These are phyloP conservation scores for Saccostrea cuccullata DNA, from an alignment of 1,140 invertebrate species.

Conservation along the genomic window DNA sequence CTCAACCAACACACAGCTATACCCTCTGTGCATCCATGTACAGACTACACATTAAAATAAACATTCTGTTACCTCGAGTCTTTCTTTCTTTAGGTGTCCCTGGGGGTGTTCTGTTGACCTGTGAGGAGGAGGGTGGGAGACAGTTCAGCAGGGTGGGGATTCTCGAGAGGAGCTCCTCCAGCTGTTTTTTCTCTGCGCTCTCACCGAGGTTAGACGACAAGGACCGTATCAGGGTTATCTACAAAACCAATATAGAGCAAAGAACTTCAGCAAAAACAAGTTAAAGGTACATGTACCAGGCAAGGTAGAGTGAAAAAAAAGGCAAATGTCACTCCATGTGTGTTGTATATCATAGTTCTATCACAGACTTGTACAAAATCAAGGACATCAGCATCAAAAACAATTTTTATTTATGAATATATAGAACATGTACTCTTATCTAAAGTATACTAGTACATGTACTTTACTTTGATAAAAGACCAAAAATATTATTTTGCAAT, in stretches of 20 bases:
- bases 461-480: too few relatives aligned
- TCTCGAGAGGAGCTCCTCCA: slow-evolving; percentile 71
- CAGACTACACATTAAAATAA: not conserved
- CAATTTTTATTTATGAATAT: too few relatives aligned
- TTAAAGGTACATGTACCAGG: too few relatives aligned
- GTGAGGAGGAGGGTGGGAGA: slow-evolving; percentile 43
- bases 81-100: slow-evolving; percentile 70
- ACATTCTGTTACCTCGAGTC: slow-evolving; percentile 55
- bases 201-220: slow-evolving; percentile 71
- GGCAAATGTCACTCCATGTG: too few relatives aligned
- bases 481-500: too few relatives aligned
- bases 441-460: too few relatives aligned
- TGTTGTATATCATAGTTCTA: too few relatives aligned
- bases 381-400: too few relatives aligned
- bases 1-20: not conserved
- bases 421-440: too few relatives aligned
- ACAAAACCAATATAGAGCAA: not conserved
- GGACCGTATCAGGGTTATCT: slow-evolving; percentile 80
- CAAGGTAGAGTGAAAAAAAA: too few relatives aligned
- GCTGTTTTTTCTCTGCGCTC: slow-evolving; percentile 73
- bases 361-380: too few relatives aligned
- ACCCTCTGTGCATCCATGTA: not conserved
- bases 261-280: too few relatives aligned
- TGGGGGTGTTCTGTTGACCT: slow-evolving; percentile 68
- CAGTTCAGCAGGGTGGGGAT: slow-evolving; percentile 64